These are phyloP conservation scores for Zaprionus obscuricornis DNA, from an alignment of 2,888 invertebrate species.

Conservation along the genomic window DNA sequence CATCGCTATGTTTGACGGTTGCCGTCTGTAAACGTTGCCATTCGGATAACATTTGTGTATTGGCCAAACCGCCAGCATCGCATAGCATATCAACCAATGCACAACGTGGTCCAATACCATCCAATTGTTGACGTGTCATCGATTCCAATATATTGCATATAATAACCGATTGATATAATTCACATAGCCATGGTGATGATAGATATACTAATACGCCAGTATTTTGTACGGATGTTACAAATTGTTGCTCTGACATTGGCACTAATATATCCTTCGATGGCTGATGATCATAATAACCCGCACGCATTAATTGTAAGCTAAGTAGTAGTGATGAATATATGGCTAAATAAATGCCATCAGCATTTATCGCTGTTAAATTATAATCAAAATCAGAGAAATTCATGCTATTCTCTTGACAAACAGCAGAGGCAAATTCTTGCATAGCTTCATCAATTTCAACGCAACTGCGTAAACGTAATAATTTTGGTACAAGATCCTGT, in stretches of 20 bases:
- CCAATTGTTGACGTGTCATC: constrained; percentile 77
- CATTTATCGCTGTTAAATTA: constrained; percentile 91
- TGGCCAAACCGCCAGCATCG: constrained; percentile 93
- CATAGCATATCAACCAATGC: constrained; percentile 83
- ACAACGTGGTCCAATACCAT: constrained; percentile 77
- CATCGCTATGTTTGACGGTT: constrained; percentile 86
- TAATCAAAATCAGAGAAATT: constrained; percentile 84
- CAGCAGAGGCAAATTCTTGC: constrained; percentile 95
- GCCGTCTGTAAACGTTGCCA: constrained; percentile 93
- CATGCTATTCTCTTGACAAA: constrained; percentile 89
- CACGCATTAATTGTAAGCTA: constrained; percentile 90
- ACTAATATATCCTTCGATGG: constrained; percentile 83
- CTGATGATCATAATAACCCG: constrained; percentile 89
- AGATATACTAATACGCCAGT: constrained; percentile 96
- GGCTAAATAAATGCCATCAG: constrained; percentile 96
- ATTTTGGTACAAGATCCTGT: constrained; percentile 89
- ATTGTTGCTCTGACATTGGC: constrained; percentile 91
- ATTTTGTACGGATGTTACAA: constrained; percentile 95
- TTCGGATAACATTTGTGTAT: constrained; percentile 93
- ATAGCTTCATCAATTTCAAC: constrained; percentile 95
- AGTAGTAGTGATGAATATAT: constrained; percentile 93
- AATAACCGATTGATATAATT: constrained; percentile 94
- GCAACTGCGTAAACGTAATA: constrained; percentile 90
- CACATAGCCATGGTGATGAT: constrained; percentile 96
- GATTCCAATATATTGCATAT: constrained; percentile 84